phyloP scores from a whole-genome alignment of 2,797 vertebrate genomes.

The Microhierax caerulescens region DNA sequence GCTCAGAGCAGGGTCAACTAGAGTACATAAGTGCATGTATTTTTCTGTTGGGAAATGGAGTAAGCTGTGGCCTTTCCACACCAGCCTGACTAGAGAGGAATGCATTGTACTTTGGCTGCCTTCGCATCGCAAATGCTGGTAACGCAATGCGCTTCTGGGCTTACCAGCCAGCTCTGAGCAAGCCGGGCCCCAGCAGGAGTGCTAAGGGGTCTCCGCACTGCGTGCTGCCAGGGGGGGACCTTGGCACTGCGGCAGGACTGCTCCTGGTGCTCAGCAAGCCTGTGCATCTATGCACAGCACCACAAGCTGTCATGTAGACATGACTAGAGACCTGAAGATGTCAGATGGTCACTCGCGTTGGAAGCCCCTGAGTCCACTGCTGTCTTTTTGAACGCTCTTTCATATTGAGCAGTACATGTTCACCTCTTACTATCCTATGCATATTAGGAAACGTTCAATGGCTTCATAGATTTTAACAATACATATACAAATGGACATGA shows the following conservation, averaged over 20 bases:
- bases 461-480: background rate
- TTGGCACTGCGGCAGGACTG: background rate
- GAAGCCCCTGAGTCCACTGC: background rate
- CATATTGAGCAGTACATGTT: background rate
- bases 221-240: fast-evolving
- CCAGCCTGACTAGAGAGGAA: background rate
- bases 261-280: background rate
- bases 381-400: background rate
- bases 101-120: background rate
- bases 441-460: background rate
- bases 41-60: background rate
- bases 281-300: background rate
- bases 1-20: background rate
- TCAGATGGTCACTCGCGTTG: fast-evolving
- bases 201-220: background rate
- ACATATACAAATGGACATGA: background rate
- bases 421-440: background rate
- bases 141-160: background rate
- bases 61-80: background rate
- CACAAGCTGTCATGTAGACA: background rate
- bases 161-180: background rate
- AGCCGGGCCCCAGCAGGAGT: background rate
- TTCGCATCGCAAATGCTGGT: background rate
- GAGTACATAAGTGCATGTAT: background rate
- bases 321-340: background rate